Base-by-base conservation (phyloP, 2,113 vertebrate genomes). In the Tautogolabrus adspersus region DNA sequence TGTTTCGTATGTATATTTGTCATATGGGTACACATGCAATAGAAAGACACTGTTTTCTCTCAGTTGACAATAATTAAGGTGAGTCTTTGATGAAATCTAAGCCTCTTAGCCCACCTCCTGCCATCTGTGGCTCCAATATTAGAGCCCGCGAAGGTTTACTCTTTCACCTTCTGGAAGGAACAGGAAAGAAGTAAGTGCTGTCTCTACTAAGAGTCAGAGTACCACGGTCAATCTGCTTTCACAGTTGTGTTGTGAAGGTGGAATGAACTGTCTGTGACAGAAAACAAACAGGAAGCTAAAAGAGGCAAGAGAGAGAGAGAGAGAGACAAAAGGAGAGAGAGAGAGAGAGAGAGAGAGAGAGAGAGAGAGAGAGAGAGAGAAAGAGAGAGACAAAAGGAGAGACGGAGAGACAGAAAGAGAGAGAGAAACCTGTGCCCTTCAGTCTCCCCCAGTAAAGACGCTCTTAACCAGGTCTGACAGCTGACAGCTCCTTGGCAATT, bases 381-480 rank as follows among this genome's bases (percentile, higher is more conserved):
- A 87, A 89, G 77, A 74, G 46, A 65, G 75, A 75, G 76, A 38
- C 46, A 72, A 72, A 26, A 26, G 26, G 40, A 56, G 60, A 71
- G 40, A 65, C n/a, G n/a, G 66, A 55, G 58, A 79, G 60, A 69
- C 23, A 75, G 38, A 79, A 13, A 75, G 67, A 70, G 61, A 79
- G 72, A 79, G 87, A 75, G 58, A 85, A 87, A 89, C 82, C 78
- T 84, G 83, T 89, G 90, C 88, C 91, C 91, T 93, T 93, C 92
- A 92, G 86, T 93, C 93, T 89, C 68, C 82, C 80, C 70, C 38
- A 71, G 83, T 92, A 84, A 92, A 92, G 90, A 88, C 85, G 59
- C 69, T 85, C 91, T 91, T 93, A 94, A 94, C 89, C 75, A 89
- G 88, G 83, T 90, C 91, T 91, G 93, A 94, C 94, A 94, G 93